Evolutionary conservation across 2,113 vertebrate species (phyloP), one percentile per base, ranked within the genome.

Genomic region (Callionymus lyra): DNA sequence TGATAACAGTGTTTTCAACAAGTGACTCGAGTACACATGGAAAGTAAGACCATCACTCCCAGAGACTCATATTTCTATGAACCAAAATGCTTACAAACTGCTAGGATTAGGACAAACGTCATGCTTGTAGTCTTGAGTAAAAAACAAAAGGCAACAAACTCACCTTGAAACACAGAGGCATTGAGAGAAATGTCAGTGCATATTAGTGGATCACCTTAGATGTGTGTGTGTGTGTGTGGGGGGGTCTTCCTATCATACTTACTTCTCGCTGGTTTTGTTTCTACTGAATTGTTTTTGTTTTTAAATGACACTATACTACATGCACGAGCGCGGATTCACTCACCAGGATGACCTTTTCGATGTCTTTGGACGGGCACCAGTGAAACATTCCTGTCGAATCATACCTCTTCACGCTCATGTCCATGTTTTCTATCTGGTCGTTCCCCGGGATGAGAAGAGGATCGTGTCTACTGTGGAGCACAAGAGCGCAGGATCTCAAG

Each of bases 371-470:
- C 10, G 91, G 92, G 44, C 92, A 96, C 95, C 95, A 99, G 77
- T 99, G 95, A 86, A 99, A 99, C 95, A 99, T 99, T 71, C 95
- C 95, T 1, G 94, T 99, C 38, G 95, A 98, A 75, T 99, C 95
- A 0, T 99, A 99, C 79, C 89, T 92, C 86, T 99, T 99, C 82
- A 98, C 90, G 2, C 87, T 97, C 77, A 90, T 88, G 75, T 99
- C 94, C 91, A 98, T 97, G 82, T 92, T 95, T 77, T 99, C 94
- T 21, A 96, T 93, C 83, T 97, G 92, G 41, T 98, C 95, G 0
- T 94, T 98, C 60, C 90, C 92, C 41, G 93, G 91, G 81, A 98
- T 91, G 59, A 92, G 87, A 67, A 98, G 89, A 33, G 94, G 93
- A 72, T 99, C 95, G 15, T 99, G 94, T 76, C 95, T 93, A 81